These are phyloP conservation scores for Drosophila sucinea DNA, from an alignment of 1,140 invertebrate genomes.

Conservation along the genomic window DNA sequence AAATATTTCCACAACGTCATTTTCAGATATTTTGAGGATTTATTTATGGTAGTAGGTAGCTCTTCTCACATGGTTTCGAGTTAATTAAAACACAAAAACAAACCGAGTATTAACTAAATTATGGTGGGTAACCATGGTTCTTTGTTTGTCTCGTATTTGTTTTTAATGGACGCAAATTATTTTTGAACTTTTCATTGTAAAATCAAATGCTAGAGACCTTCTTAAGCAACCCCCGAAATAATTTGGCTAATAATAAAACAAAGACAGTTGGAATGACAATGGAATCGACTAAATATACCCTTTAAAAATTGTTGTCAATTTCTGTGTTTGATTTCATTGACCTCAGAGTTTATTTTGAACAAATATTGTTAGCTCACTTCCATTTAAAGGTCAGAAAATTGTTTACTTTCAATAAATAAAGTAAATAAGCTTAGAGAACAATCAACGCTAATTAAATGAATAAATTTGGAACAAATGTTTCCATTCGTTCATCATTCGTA, in stretches of 20 bases:
- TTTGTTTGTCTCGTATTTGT: constrained; percentile 62
- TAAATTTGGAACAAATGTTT: constrained; percentile 3
- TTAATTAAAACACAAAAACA: constrained; percentile 64
- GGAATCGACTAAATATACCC: background rate
- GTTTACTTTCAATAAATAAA: background rate
- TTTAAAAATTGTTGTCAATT: background rate
- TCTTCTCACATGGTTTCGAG: constrained; percentile 41
- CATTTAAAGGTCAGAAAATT: background rate
- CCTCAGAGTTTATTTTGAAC: too few species aligned
- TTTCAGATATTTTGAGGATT: constrained; percentile 71
- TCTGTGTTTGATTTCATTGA: too few species aligned
- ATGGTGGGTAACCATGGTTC: constrained; percentile 61
- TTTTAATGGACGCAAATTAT: constrained; percentile 74
- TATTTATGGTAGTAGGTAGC: constrained; percentile 61
- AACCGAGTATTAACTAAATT: constrained; percentile 73
- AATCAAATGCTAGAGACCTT: constrained; percentile 23
- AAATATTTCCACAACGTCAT: constrained; percentile 70
- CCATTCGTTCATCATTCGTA: background rate
- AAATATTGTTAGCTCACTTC: background rate
- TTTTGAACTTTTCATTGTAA: constrained; percentile 57
- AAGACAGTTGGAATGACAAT: background rate
- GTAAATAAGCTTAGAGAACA: constrained; percentile 1
- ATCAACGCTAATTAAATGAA: background rate
- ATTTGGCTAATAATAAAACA: background rate
- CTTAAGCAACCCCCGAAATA: constrained; percentile 15